A percentile compares a stretch with the other conserved stretches of the same genome.
phyloP scores from a whole-genome alignment of 1,140 invertebrate species.

The Cepaea nemoralis region DNA sequence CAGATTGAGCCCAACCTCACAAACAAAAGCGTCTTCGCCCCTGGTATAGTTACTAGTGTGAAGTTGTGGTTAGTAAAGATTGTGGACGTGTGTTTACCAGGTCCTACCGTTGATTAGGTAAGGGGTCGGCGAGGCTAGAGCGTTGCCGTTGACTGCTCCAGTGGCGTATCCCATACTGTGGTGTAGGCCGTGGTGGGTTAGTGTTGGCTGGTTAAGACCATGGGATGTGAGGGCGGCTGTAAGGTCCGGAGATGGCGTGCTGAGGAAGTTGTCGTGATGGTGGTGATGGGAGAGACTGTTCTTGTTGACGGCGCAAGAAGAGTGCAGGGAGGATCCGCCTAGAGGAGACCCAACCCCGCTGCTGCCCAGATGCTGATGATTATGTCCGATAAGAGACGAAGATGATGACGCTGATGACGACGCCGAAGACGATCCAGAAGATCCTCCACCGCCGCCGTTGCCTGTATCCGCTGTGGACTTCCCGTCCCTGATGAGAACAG shows the following conservation, averaged over 20 bases:
- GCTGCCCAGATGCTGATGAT: slow-evolving; percentile 18
- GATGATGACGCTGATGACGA: slow-evolving; percentile 34
- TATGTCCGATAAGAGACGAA: slow-evolving; percentile 18
- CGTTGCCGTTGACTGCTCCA: slow-evolving; percentile 52
- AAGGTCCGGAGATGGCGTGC: slow-evolving; percentile 37
- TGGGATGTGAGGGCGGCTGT: slow-evolving; percentile 22
- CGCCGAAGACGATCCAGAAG: slow-evolving; percentile 42
- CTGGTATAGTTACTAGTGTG: background rate
- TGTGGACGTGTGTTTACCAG: slow-evolving; percentile 48
- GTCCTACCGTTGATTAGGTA: slow-evolving; percentile 65
- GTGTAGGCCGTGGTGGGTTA: slow-evolving; percentile 50
- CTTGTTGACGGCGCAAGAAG: slow-evolving; percentile 50
- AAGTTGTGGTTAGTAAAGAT: background rate
- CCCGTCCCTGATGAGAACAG: slow-evolving; percentile 96
- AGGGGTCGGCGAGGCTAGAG: slow-evolving; percentile 53
- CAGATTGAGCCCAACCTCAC: background rate
- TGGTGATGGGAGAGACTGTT: slow-evolving; percentile 28
- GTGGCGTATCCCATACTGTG: slow-evolving; percentile 59
- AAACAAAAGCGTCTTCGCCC: background rate
- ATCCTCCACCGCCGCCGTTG: slow-evolving; percentile 19
- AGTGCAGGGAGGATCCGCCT: slow-evolving; percentile 39
- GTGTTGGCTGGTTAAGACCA: slow-evolving; percentile 43
- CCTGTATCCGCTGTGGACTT: slow-evolving; percentile 78
- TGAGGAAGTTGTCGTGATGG: slow-evolving; percentile 42
- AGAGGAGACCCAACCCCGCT: slow-evolving; percentile 14